Evolutionary conservation across 2,888 invertebrate genomes (phyloP), one percentile per base, ranked within the genome.

Genomic region (Dilophus febrilis): DNA sequence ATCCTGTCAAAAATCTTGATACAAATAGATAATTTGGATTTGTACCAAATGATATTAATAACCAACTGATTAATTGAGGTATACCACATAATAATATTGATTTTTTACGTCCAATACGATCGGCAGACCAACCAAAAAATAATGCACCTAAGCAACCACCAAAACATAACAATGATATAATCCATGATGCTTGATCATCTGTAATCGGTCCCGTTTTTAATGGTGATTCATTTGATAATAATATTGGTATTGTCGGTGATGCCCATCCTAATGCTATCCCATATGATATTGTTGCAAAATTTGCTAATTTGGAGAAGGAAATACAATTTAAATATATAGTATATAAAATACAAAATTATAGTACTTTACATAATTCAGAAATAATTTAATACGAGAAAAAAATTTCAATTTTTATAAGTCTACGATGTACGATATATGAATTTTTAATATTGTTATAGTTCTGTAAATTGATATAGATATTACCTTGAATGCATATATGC

Each of bases 121-220:
- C 56, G 0, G 58, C 50, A 31, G 53, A 38, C 56, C 58, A 59
- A 1, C 55, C 51, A 22, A 53, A 59, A 4, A 59, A 43, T 4
- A 58, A 36, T 5, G 54, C 56, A 8, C 63, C 61, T 7, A 54
- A 7, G 0, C 54, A 19, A 1, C 56, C 58, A 1, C 61, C 61
- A 29, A 59, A 35, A 14, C 59, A 57, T 0, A 60, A 43, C 2
- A 53, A 50, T 1, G 59, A 52, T 2, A 55, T 57, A n/a, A 62
- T 55, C 57, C 57, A 61, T 6, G 62, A 60, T 17, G 52, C 50
- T 40, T 60, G 55, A 12, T 49, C 40, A 5, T 18, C 16, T 4
- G 32, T 30, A 18, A 45, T 16, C 11, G 40, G 22, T 6, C 41
- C 4, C 22, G 5, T 22, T 8, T 22, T 8, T 8, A 33, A 16